These are phyloP conservation scores for Oscheius sp. DNA, from an alignment of 2,888 invertebrate genomes.

Conservation along the genomic window DNA sequence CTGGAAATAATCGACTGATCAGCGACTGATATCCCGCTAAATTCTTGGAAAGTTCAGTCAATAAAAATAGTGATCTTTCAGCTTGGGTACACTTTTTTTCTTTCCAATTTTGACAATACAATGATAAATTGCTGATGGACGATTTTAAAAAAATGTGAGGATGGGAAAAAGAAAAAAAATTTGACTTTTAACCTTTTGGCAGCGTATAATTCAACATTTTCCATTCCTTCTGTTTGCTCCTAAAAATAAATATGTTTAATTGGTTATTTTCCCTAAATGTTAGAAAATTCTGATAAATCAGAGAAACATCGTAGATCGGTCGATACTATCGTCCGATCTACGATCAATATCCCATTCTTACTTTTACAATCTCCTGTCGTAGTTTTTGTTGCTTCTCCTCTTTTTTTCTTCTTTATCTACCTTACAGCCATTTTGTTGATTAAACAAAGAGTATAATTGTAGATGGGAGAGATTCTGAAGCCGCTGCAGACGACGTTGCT, in stretches of 20 bases:
- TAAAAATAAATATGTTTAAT: too few species aligned
- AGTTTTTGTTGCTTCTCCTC: neutral
- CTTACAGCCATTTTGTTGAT: neutral
- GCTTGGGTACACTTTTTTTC: too few species aligned
- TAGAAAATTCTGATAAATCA: neutral
- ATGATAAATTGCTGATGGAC: too few species aligned
- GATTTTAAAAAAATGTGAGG: too few species aligned
- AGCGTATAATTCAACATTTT: too few species aligned
- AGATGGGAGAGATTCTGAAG: conserved; percentile 27
- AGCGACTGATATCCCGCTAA: neutral
- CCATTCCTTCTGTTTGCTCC: too few species aligned
- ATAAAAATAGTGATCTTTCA: too few species aligned
- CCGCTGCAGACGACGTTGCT: conserved; percentile 20
- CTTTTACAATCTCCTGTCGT: neutral
- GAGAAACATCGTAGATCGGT: neutral
- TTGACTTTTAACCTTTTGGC: too few species aligned
- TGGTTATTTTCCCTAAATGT: neutral
- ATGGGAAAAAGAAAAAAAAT: too few species aligned
- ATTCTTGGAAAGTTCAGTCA: neutral
- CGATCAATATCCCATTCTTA: neutral
- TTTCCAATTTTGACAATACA: too few species aligned
- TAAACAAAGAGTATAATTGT: neutral
- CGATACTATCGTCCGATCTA: neutral
- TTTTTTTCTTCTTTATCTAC: neutral
- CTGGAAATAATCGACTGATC: too few species aligned